A percentile compares a stretch with the other conserved stretches of the same genome.
phyloP scores from a whole-genome alignment of 2,797 vertebrate genomes.

The Pantherophis alleghaniensis region DNA sequence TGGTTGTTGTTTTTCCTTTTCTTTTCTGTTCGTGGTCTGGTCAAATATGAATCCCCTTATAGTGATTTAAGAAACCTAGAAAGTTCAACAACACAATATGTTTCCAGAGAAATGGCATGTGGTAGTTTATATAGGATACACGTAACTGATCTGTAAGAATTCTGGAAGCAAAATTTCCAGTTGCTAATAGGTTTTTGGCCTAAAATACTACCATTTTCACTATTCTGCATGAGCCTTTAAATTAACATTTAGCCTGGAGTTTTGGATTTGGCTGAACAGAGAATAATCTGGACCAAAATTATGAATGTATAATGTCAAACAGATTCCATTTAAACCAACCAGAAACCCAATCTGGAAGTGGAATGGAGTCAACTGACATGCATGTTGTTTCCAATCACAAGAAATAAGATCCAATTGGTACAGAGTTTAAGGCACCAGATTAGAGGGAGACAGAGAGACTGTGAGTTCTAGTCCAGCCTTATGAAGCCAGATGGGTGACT shows the following conservation, averaged over 20 bases:
- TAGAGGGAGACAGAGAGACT: neutral
- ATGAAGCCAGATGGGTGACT: neutral
- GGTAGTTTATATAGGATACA: neutral
- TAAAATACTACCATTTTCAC: neutral
- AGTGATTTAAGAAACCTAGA: neutral
- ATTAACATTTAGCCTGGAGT: neutral
- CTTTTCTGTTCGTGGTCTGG: neutral
- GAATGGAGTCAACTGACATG: neutral
- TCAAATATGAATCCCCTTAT: neutral
- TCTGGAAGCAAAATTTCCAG: neutral
- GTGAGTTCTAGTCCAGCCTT: neutral
- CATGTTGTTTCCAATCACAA: neutral
- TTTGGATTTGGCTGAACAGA: neutral
- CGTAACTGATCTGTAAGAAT: neutral
- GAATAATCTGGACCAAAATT: neutral
- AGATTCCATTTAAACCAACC: neutral
- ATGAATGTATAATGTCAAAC: neutral
- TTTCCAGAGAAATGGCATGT: neutral
- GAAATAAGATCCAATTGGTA: neutral
- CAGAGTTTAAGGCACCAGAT: neutral
- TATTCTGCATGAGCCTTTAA: neutral
- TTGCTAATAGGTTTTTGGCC: slow-evolving; percentile 1
- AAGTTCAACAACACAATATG: neutral
- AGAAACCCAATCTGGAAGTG: neutral
- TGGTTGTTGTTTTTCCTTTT: neutral